phyloP scores from a whole-genome alignment of 2,888 invertebrate species.

The Cecidostiba fungosa region DNA sequence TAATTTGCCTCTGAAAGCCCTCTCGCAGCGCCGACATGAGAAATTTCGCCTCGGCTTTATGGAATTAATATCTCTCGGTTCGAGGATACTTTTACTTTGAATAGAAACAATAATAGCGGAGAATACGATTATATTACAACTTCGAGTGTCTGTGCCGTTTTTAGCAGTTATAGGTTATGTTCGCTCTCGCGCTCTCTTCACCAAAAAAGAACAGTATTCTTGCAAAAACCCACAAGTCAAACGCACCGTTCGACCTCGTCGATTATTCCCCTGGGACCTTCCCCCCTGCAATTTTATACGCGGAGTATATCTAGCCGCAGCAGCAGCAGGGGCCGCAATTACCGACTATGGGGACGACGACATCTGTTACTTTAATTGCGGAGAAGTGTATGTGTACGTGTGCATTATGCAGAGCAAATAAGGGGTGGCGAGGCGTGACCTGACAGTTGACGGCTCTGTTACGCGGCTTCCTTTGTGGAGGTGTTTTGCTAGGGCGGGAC shows the following conservation, averaged over 20 bases:
- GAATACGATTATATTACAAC: background rate
- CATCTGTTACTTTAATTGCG: conserved; percentile 55
- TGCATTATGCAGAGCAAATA: conserved; percentile 20
- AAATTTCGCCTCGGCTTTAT: conserved; percentile 4
- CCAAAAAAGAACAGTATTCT: background rate
- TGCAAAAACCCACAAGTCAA: background rate
- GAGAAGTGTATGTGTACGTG: background rate
- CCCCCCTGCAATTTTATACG: conserved; percentile 1
- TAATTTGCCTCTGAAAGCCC: conserved; percentile 6
- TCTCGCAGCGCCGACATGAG: background rate
- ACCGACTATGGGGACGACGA: background rate
- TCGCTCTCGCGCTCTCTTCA: background rate
- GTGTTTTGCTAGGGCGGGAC: conserved; percentile 9
- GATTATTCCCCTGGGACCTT: background rate
- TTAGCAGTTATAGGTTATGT: background rate
- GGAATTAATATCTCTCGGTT: conserved; percentile 11
- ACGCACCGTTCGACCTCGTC: background rate
- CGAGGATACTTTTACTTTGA: background rate
- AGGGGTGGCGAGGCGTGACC: background rate
- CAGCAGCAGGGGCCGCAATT: conserved; percentile 3
- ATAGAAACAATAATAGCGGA: background rate
- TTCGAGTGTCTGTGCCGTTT: background rate
- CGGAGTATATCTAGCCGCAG: background rate
- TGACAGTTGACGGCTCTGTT: conserved; percentile 37
- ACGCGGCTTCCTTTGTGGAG: background rate